Percentiles rank a stretch among this genome's conserved stretches.
phyloP scores from a whole-genome alignment of 2,888 invertebrate genomes.

The Ganaspis brasiliensis region DNA sequence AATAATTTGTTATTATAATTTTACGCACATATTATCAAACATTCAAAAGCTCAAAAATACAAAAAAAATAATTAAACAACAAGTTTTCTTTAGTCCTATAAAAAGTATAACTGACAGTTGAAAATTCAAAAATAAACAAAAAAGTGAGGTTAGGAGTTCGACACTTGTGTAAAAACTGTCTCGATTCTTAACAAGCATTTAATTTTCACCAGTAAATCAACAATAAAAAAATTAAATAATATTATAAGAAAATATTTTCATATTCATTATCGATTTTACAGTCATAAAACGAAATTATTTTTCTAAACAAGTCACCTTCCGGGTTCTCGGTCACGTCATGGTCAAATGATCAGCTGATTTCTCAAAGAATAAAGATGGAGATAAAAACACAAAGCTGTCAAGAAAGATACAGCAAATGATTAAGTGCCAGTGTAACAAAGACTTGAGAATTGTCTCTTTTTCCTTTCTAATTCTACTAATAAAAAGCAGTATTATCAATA shows the following conservation, averaged over 20 bases:
- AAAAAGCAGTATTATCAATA: neutral
- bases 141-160: neutral
- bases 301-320: neutral
- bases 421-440: neutral
- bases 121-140: neutral
- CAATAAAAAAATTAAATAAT: neutral
- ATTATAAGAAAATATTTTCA: neutral
- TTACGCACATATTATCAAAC: too few species aligned
- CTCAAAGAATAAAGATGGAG: conserved; percentile 8
- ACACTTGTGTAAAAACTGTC: neutral
- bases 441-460: neutral
- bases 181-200: too few species aligned
- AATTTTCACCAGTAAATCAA: neutral
- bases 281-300: neutral
- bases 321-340: conserved; percentile 18
- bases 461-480: neutral
- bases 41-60: too few species aligned
- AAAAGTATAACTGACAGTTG: too few species aligned
- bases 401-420: conserved; percentile 7
- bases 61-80: too few species aligned
- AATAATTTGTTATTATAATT: too few species aligned
- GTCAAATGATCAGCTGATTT: conserved; percentile 12
- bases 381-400: conserved; percentile 12
- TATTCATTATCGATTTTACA: neutral
- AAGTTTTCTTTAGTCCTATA: too few species aligned